Evolutionary conservation across 1,140 invertebrate species (phyloP).

Genomic region (Varroa destructor): DNA sequence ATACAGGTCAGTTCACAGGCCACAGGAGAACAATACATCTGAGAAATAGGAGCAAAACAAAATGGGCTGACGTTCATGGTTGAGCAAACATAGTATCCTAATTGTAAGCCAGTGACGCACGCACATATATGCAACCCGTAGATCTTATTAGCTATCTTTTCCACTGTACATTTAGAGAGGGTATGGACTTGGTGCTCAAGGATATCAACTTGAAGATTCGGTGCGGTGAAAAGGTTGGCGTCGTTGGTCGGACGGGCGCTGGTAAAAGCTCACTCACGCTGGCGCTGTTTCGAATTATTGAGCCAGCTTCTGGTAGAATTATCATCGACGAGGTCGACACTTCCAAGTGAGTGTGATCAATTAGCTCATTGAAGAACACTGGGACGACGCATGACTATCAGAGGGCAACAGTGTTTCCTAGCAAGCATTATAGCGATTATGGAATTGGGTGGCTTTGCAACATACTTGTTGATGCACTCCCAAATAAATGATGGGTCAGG

Average conservation of each 20-base stretch:
- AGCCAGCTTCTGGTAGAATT: slow-evolving; percentile 37
- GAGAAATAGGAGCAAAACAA: background rate
- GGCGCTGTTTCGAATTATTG: slow-evolving; percentile 46
- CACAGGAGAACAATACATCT: background rate
- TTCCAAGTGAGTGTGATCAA: slow-evolving; percentile 51
- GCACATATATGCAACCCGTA: too few relatives aligned
- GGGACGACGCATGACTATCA: too few relatives aligned
- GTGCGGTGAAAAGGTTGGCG: slow-evolving; percentile 41
- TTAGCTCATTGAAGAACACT: too few relatives aligned
- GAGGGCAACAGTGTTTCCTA: too few relatives aligned
- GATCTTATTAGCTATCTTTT: too few relatives aligned
- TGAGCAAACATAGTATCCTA: too few relatives aligned
- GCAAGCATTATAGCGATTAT: too few relatives aligned
- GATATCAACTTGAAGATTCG: slow-evolving; percentile 37
- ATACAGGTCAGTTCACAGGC: slow-evolving; percentile 32
- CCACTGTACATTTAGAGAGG: slow-evolving; percentile 39
- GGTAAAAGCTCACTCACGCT: slow-evolving; percentile 46
- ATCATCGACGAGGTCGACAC: slow-evolving; percentile 35
- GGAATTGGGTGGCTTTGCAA: too few relatives aligned
- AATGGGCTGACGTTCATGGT: too few relatives aligned
- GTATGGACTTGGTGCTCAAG: slow-evolving; percentile 40
- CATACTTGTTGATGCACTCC: too few relatives aligned
- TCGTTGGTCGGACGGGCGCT: slow-evolving; percentile 45
- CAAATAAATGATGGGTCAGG: too few relatives aligned
- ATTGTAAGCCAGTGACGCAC: too few relatives aligned